A percentile compares a stretch with the other conserved stretches of the same genome.
Conservation (phyloP, 1,140 invertebrate species). For the Nephila pilipes region DNA sequence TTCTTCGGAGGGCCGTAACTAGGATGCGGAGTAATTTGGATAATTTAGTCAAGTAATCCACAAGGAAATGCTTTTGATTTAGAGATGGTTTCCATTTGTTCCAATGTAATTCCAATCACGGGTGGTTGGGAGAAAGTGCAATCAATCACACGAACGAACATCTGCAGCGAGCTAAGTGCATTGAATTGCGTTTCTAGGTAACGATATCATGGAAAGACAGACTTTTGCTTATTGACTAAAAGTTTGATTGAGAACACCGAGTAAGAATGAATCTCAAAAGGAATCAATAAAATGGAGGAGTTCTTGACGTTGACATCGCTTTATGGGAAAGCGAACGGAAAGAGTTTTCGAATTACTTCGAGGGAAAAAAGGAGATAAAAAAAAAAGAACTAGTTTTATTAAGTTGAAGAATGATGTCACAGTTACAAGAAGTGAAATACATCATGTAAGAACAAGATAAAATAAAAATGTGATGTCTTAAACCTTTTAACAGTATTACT, state of each 20-base stretch:
- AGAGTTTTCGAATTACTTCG: no score
- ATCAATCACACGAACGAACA: constrained; percentile 31
- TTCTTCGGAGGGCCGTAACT: constrained; percentile 30
- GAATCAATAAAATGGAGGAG: no score
- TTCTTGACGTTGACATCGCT: no score
- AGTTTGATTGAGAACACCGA: background rate
- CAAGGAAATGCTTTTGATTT: constrained; percentile 66
- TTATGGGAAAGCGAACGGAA: no score
- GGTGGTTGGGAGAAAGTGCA: background rate
- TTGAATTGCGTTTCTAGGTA: constrained; percentile 28
- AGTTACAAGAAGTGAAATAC: no score
- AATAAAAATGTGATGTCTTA: no score
- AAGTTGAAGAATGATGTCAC: no score
- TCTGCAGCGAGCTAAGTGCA: constrained; percentile 8
- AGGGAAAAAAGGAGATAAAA: no score
- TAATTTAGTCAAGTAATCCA: constrained; percentile 46
- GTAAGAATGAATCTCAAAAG: background rate
- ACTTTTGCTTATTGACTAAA: constrained; percentile 15
- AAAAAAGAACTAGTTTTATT: no score
- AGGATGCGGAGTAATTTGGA: constrained; percentile 44
- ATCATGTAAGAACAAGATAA: no score
- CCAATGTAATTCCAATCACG: constrained; percentile 49
- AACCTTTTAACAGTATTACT: no score
- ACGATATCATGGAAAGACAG: constrained; percentile 25
- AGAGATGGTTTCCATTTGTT: constrained; percentile 46